Base-by-base conservation (phyloP, 1,140 invertebrate genomes). In the Diabrotica virgifera region DNA sequence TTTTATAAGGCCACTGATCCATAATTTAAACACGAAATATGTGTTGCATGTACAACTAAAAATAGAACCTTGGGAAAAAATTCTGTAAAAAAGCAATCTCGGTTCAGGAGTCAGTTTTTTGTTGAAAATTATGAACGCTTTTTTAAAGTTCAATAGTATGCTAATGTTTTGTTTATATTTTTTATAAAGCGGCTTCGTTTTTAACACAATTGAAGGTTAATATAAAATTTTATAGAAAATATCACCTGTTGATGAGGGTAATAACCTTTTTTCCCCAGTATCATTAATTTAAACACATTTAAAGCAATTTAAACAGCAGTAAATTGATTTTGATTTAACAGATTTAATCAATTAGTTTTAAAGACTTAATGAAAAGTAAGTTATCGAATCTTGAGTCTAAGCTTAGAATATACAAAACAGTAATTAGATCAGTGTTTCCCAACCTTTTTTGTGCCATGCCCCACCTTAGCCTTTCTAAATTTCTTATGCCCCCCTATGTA, bases 1-100 rank as follows among this genome's bases (percentile, higher is more conserved):
- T 70, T 72, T 72, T 70, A 55, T 63, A 63, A 68, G 68, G 69
- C 68, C 68, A 72, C 36, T 70, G 70, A 63, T 68, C 69, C 63
- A 70, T 70, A 70, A 70, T 66, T 68, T 70, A 70, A 67, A 70
- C 69, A 68, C 52, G 69, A 65, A 64, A 61, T 59, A 65, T 52
- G 40, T 60, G 24, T 40, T 35, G 24, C 55, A 40, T 51, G 61
- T 61, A 62, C 40, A 35, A 63, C 61, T 67, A 64, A 70, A 70
- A 65, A 70, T 64, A 62, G 60, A 60, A 63, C 50, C 52, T 51
- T 12, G 9, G 38, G 38, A 68, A 65, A 70, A 67, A 67, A 36
- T 51, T 59, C 40, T 13, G 52, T 59, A 70, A 70, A 70, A 69
- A 57, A 62, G 51, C 61, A 68, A 68, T 68, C 67, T 58, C 55